phyloP scores from a whole-genome alignment of 2,888 invertebrate genomes.

The Idaea dimidiata region DNA sequence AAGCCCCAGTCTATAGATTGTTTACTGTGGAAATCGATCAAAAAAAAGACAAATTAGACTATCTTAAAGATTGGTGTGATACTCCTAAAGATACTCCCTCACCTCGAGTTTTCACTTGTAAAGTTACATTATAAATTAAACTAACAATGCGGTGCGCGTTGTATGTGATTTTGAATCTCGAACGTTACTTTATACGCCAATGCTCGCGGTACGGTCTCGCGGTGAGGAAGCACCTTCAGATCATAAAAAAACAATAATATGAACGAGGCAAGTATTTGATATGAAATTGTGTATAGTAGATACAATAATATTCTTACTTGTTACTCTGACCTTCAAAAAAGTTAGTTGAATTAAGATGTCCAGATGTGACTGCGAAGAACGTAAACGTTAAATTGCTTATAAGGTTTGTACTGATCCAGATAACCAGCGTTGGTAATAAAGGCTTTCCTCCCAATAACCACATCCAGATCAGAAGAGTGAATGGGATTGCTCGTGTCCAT shows the following conservation, averaged over 20 bases:
- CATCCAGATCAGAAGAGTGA: conserved; percentile 67
- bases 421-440: not conserved
- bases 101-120: no score
- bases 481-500: conserved; percentile 28
- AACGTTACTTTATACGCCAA: no score
- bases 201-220: no score
- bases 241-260: no score
- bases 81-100: no score
- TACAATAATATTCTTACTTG: conserved; percentile 41
- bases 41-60: no score
- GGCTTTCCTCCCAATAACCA: conserved; percentile 45
- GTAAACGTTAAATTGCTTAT: not conserved
- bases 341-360: not conserved
- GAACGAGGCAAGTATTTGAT: not conserved
- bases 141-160: no score
- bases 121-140: no score
- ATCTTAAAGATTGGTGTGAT: no score
- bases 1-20: conserved; percentile 79
- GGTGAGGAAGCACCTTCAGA: no score
- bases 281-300: conserved; percentile 33
- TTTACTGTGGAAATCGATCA: conserved; percentile 4
- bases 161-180: no score
- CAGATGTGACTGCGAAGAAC: not conserved
- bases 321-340: conserved; percentile 51
- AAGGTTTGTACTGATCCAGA: not conserved